Conservation (phyloP, 2,888 invertebrate species). For the Globia sparganii region DNA sequence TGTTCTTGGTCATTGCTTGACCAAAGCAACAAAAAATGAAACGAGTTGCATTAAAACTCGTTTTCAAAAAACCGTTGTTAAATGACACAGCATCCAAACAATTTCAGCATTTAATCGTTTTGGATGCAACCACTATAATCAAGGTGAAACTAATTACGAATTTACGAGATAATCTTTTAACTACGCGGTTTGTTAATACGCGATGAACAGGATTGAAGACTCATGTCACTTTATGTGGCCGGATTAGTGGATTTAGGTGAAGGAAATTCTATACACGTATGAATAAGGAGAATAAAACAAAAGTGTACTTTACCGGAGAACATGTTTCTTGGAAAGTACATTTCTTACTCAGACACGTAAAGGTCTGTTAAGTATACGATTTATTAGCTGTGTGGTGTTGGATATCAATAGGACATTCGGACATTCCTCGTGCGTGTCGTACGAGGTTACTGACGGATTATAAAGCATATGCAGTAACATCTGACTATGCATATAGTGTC, state of each 20-base stretch:
- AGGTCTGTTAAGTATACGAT: slow-evolving; percentile 28
- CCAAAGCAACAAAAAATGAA: not conserved
- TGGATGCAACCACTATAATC: slow-evolving; percentile 31
- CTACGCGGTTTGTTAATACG: slow-evolving; percentile 14
- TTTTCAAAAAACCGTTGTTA: slow-evolving; percentile 6
- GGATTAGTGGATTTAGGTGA: slow-evolving; percentile 31
- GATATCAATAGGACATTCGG: slow-evolving; percentile 32
- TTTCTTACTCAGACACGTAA: slow-evolving; percentile 38
- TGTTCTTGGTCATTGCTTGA: not conserved
- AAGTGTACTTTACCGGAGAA: slow-evolving; percentile 17
- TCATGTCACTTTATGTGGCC: slow-evolving; percentile 4
- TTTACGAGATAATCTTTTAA: slow-evolving; percentile 37
- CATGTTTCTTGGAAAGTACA: slow-evolving; percentile 39
- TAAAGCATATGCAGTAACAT: slow-evolving; percentile 17
- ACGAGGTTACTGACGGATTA: slow-evolving; percentile 19
- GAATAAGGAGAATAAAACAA: slow-evolving; percentile 3
- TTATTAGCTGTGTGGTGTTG: slow-evolving; percentile 39
- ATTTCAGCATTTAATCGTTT: slow-evolving; percentile 21
- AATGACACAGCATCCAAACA: not conserved
- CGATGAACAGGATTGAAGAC: slow-evolving; percentile 15
- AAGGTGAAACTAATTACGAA: slow-evolving; percentile 36
- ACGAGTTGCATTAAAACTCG: not conserved
- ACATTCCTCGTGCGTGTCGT: slow-evolving; percentile 9
- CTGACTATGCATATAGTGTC: slow-evolving; percentile 17
- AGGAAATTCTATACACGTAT: slow-evolving; percentile 40